A percentile compares a stretch with the other conserved stretches of the same genome.
Evolutionary conservation across 2,113 vertebrate genomes (phyloP).

Genomic region (Spilogale gracilis): DNA sequence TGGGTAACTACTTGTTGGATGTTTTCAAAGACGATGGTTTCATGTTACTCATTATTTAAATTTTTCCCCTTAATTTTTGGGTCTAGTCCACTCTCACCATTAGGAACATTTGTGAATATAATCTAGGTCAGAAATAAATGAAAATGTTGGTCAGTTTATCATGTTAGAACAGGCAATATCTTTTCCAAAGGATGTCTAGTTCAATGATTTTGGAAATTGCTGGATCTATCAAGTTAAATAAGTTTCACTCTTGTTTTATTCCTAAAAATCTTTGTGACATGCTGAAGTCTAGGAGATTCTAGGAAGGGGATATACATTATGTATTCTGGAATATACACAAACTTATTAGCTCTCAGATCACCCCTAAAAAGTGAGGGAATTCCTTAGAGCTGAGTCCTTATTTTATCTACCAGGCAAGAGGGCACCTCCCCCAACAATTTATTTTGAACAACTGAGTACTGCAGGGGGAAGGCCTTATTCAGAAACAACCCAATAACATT

Average conservation of each 20-base stretch:
- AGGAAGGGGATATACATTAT: background rate
- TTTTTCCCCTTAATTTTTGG: background rate
- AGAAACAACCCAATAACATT: background rate
- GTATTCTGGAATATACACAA: background rate
- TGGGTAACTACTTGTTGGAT: background rate
- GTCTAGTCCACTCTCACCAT: background rate
- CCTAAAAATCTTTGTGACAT: background rate
- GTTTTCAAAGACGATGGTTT: background rate
- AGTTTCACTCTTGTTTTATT: background rate
- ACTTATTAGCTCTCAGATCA: background rate
- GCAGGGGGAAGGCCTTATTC: background rate
- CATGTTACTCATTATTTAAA: background rate
- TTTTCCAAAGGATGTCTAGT: background rate
- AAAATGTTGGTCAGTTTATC: background rate
- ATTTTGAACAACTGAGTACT: background rate
- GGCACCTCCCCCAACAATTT: background rate
- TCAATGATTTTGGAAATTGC: background rate
- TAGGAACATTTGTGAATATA: background rate
- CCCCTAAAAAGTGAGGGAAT: background rate
- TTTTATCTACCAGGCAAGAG: background rate
- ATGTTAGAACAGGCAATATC: background rate
- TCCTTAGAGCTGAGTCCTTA: background rate
- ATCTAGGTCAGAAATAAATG: background rate
- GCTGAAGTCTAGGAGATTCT: background rate
- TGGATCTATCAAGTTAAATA: background rate